Evolutionary conservation across 2,888 invertebrate genomes (phyloP).

Genomic region (Lochmaea crataegi): DNA sequence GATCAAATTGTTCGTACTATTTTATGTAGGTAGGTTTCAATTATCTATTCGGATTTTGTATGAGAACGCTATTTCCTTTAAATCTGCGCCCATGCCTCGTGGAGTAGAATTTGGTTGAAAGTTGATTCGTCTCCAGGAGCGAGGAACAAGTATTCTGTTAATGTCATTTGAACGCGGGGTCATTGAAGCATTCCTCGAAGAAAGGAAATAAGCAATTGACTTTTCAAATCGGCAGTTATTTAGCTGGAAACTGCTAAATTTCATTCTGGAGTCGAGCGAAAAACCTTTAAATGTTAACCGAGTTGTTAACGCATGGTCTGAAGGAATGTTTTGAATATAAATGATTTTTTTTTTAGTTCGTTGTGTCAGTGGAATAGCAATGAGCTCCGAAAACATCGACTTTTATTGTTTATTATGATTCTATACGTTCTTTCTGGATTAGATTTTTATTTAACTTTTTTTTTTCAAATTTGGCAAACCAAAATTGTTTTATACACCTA

Average conservation of each 20-base stretch:
- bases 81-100: constrained; percentile 21
- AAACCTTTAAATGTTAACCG: constrained; percentile 52
- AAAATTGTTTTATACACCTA: too few relatives aligned
- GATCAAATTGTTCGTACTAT: too few relatives aligned
- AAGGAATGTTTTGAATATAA: constrained; percentile 33
- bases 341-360: constrained; percentile 26
- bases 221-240: constrained; percentile 58
- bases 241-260: constrained; percentile 51
- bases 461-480: too few relatives aligned
- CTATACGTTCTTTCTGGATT: neutral
- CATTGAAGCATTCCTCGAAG: constrained; percentile 57
- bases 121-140: constrained; percentile 42
- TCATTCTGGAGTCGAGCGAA: constrained; percentile 46
- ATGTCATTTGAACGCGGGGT: constrained; percentile 59
- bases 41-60: too few relatives aligned
- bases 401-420: constrained; percentile 8
- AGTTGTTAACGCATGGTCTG: constrained; percentile 37
- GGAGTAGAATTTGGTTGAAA: constrained; percentile 37
- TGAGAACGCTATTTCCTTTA: neutral
- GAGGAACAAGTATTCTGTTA: constrained; percentile 56
- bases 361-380: constrained; percentile 22
- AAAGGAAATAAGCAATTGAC: constrained; percentile 61
- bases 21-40: too few relatives aligned
- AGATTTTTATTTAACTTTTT: too few relatives aligned
- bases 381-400: constrained; percentile 15